Conservation (phyloP, 1,140 invertebrate genomes). For the Phymorhynchus buccinoides region DNA sequence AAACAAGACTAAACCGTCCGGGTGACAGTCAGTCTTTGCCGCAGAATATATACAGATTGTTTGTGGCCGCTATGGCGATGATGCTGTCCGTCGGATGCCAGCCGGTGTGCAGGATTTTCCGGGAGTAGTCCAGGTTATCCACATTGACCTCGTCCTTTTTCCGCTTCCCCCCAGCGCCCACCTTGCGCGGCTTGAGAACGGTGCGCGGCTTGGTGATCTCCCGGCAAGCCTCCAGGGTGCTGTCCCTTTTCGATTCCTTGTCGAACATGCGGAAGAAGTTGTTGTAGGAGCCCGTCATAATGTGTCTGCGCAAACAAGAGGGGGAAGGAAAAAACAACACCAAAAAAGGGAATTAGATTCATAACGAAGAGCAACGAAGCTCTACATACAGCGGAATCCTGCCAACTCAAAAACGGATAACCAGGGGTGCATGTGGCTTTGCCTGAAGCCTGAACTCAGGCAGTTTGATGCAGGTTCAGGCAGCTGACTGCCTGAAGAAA, state of each 20-base stretch:
- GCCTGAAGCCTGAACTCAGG: no score
- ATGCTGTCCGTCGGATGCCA: conserved; percentile 99
- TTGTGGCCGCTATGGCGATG: conserved; percentile 98
- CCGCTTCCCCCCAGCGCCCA: conserved; percentile 83
- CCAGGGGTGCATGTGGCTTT: no score
- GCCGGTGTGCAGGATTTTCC: conserved; percentile 99
- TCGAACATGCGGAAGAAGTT: conserved; percentile 99
- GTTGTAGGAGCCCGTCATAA: conserved; percentile 99
- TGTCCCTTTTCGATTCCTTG: conserved; percentile 88
- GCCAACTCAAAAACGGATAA: no score
- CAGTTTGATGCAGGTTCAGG: no score
- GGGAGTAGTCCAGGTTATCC: conserved; percentile 98
- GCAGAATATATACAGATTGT: conserved; percentile 99
- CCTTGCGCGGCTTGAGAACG: conserved; percentile 85
- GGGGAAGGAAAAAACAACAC: no score
- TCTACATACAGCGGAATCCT: no score
- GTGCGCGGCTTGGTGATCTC: conserved; percentile 93
- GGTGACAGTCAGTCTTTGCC: conserved; percentile 88
- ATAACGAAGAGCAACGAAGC: no score
- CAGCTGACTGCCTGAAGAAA: no score
- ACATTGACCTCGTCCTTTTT: conserved; percentile 99
- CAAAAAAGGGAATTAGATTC: no score
- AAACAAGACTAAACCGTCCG: conserved; percentile 12
- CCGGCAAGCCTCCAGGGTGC: conserved; percentile 82
- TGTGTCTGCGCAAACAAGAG: no score